Conservation (phyloP, 2,888 invertebrate species). For the Notodromas monacha region DNA sequence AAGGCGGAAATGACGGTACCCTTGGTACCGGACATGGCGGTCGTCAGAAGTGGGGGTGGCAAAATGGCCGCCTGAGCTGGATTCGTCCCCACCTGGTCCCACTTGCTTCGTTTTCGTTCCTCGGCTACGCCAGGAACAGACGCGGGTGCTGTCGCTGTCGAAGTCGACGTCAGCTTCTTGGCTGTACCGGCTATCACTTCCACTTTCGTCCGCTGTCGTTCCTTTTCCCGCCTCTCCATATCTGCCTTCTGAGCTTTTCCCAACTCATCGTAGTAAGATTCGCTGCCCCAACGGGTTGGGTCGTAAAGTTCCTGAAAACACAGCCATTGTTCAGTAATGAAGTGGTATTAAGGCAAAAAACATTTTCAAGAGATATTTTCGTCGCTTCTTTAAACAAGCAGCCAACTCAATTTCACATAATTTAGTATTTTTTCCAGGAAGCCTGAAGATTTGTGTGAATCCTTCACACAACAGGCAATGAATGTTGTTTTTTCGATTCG, state of each 20-base stretch:
- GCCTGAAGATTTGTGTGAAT: too few species aligned
- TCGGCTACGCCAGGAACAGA: too few species aligned
- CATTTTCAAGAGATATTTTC: too few species aligned
- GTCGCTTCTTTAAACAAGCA: too few species aligned
- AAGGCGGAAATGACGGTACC: neutral
- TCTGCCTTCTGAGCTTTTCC: constrained; percentile 59
- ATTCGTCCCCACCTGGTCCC: constrained; percentile 1
- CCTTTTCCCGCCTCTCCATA: constrained; percentile 70
- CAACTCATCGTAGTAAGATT: constrained; percentile 71
- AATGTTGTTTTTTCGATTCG: too few species aligned
- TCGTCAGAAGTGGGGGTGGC: neutral
- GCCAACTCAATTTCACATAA: too few species aligned
- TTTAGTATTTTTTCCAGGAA: too few species aligned
- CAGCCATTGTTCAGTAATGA: constrained; percentile 1
- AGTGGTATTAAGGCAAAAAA: neutral
- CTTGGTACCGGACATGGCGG: too few species aligned
- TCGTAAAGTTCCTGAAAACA: constrained; percentile 38
- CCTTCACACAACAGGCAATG: too few species aligned
- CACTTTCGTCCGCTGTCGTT: constrained; percentile 47
- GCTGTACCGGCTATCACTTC: constrained; percentile 39
- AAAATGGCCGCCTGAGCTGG: neutral
- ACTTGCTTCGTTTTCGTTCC: constrained; percentile 2
- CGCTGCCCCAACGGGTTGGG: constrained; percentile 60
- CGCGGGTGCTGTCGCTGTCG: too few species aligned
- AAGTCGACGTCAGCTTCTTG: constrained; percentile 12